Base-by-base conservation (phyloP, 2,888 invertebrate species). In the Synanthedon andrenaeformis region DNA sequence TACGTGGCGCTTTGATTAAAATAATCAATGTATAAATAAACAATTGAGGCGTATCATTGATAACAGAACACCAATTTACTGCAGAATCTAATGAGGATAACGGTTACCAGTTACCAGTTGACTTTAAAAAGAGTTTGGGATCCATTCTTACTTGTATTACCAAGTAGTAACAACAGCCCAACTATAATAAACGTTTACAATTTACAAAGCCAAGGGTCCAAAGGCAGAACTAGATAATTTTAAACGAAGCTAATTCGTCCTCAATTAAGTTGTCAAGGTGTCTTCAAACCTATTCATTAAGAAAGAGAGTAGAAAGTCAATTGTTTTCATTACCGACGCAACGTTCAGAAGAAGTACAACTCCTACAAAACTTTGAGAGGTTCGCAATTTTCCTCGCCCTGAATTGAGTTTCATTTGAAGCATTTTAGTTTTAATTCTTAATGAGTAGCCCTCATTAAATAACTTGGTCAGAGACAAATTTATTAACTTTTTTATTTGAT, bases 341-440 rank as follows among this genome's bases (percentile, higher is more conserved):
- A 49, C 19, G 35, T 35, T 35, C 35, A 35, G 23, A 49, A 49
- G 13, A 23, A 49, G 17, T 45, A 13, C 14, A 45, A 17, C 49
- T 13, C 17, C 49, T 19, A 12, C 12, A 17, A 54, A 58, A 63
- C 61, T 61, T 63, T 56, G 42, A 53, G 52, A 53, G 57, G 60
- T 61, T 57, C 60, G 59, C 61, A 66, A 63, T 65, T 65, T 60
- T 57, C 59, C 35, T 58, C 61, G 63, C 63, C 66, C 58, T 56
- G 62, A 67, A 68, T 68, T 61, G 66, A 68, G 66, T 67, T 67
- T 58, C 57, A 57, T 57, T 57, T 52, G 63, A 62, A 66, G 60
- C 62, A 62, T 66, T 69, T 65, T 67, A 69, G 68, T 69, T 70
- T 65, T 66, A 66, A 66, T 68, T 62, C 64, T 66, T 70, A 69